phyloP scores from a whole-genome alignment of 2,797 vertebrate species.

The Thunnus albacares region DNA sequence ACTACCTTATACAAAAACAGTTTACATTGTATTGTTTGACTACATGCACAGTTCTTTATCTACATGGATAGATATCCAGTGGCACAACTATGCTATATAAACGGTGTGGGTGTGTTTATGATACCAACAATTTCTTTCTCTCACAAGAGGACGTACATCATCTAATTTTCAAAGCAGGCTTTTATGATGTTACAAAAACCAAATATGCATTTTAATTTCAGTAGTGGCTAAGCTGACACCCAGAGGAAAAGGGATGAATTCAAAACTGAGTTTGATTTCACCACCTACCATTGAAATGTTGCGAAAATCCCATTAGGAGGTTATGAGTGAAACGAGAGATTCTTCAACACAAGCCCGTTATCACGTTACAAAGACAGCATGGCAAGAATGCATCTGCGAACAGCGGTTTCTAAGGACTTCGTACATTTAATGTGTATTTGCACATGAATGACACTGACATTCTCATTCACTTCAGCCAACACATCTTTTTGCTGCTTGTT shows the following conservation, averaged over 20 bases:
- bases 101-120: background rate
- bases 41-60: background rate
- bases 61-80: background rate
- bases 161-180: slow-evolving; percentile 13
- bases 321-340: slow-evolving; percentile 42
- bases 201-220: slow-evolving; percentile 13
- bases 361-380: slow-evolving; percentile 39
- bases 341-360: slow-evolving; percentile 39
- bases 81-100: background rate
- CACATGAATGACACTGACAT: slow-evolving; percentile 52
- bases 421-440: slow-evolving; percentile 55
- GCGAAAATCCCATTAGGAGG: slow-evolving; percentile 60
- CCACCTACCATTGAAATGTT: slow-evolving; percentile 38
- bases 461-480: slow-evolving; percentile 34
- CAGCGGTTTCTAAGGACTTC: slow-evolving; percentile 30
- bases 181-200: background rate
- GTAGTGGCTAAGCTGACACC: background rate
- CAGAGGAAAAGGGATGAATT: slow-evolving; percentile 7
- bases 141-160: background rate
- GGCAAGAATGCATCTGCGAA: slow-evolving; percentile 28
- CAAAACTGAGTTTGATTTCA: slow-evolving; percentile 30
- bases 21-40: background rate
- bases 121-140: background rate
- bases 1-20: background rate
- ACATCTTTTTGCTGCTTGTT: slow-evolving; percentile 23